Percentiles rank a stretch among this genome's conserved stretches.
phyloP scores from a whole-genome alignment of 2,797 vertebrate genomes.

The Hirundo rustica region DNA sequence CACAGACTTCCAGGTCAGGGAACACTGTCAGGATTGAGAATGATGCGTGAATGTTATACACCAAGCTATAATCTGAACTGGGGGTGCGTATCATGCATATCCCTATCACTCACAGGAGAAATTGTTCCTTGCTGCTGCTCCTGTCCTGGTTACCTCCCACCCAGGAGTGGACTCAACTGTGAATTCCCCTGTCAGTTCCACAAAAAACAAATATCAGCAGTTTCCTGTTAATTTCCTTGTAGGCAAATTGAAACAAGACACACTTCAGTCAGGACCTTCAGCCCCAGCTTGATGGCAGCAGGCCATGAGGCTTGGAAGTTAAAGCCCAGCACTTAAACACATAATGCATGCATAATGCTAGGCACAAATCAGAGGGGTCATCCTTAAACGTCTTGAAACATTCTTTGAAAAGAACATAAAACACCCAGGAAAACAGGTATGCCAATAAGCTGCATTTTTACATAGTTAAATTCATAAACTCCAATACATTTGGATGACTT shows the following conservation, averaged over 20 bases:
- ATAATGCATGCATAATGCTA: rapidly evolving
- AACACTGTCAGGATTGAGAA: background rate
- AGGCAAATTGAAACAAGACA: background rate
- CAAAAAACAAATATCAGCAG: background rate
- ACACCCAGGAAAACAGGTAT: background rate
- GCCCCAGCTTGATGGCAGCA: background rate
- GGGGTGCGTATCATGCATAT: background rate
- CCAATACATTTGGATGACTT: rapidly evolving
- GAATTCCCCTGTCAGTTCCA: background rate
- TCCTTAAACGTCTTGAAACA: background rate
- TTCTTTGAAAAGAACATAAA: background rate
- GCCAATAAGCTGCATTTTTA: background rate
- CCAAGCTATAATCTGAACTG: background rate
- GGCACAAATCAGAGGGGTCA: background rate
- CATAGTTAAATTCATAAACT: background rate
- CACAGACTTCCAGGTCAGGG: background rate
- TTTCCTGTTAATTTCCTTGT: background rate
- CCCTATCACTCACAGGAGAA: background rate
- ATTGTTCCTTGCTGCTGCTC: background rate
- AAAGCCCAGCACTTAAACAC: background rate
- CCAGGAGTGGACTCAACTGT: background rate
- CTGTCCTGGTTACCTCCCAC: background rate
- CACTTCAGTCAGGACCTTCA: background rate
- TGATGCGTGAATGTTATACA: background rate
- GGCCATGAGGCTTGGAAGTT: background rate